Percentiles rank a stretch among this genome's conserved stretches.
Evolutionary conservation across 1,140 invertebrate species (phyloP).

Genomic region (Augochlora pura): DNA sequence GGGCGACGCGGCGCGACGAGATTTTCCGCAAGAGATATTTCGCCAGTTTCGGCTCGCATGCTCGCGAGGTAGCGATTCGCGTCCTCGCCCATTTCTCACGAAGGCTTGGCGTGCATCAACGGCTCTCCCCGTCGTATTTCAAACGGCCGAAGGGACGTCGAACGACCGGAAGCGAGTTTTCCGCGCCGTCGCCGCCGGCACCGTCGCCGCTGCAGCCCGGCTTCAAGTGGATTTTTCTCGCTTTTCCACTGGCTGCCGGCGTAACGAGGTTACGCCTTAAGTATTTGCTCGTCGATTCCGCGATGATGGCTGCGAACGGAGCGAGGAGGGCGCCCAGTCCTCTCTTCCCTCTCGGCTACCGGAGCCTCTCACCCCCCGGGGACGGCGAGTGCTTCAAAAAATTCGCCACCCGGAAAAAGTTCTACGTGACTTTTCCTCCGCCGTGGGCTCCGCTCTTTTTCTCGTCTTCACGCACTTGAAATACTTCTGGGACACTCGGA

Average conservation of each 20-base stretch:
- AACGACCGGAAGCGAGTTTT: constrained; percentile 70
- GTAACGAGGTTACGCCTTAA: constrained; percentile 72
- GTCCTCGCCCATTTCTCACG: constrained; percentile 41
- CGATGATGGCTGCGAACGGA: constrained; percentile 44
- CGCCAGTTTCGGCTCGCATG: background rate
- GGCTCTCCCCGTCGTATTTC: constrained; percentile 47
- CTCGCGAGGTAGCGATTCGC: background rate
- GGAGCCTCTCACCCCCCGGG: constrained; percentile 12
- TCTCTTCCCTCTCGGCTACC: constrained; percentile 12
- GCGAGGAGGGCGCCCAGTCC: constrained; percentile 1
- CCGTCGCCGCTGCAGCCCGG: constrained; percentile 52
- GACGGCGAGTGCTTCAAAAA: constrained; percentile 49
- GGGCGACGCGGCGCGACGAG: background rate
- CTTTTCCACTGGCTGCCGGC: constrained; percentile 66
- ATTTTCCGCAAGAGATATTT: background rate
- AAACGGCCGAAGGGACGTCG: constrained; percentile 63
- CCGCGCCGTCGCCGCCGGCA: constrained; percentile 65
- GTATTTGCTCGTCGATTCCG: constrained; percentile 71
- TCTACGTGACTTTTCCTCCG: constrained; percentile 53
- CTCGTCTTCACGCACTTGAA: too few species aligned
- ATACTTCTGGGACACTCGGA: too few species aligned
- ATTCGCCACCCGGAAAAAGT: constrained; percentile 52
- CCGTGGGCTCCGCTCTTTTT: background rate
- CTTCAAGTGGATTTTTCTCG: constrained; percentile 63
- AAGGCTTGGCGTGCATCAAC: constrained; percentile 4